phyloP scores from a whole-genome alignment of 2,888 invertebrate species.

The Sabatieria punctata region DNA sequence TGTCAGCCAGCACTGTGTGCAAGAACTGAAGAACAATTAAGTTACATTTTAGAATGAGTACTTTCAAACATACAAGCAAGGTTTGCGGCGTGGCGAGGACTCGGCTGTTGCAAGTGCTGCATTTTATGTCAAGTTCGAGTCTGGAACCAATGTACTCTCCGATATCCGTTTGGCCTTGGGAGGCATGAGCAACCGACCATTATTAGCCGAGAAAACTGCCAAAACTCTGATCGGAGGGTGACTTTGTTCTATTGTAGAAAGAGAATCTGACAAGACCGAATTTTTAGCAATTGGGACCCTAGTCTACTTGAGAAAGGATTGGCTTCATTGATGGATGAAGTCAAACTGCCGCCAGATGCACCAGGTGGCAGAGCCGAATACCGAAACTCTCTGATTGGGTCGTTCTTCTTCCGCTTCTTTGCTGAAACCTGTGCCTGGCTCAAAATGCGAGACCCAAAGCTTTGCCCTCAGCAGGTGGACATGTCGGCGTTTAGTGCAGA shows the following conservation, averaged over 20 bases:
- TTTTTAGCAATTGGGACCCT: not conserved
- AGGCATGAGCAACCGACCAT: slow-evolving; percentile 70
- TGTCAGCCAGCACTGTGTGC: not conserved
- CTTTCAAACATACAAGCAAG: slow-evolving; percentile 69
- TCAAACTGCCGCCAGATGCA: not conserved
- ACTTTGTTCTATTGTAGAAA: too few relatives aligned
- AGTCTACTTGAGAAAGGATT: not conserved
- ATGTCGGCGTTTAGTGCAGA: too few relatives aligned
- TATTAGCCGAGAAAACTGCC: slow-evolving; percentile 50
- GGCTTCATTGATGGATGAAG: not conserved
- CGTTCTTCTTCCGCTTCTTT: not conserved
- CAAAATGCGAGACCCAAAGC: too few relatives aligned
- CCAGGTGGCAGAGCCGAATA: not conserved
- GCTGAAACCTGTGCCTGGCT: too few relatives aligned
- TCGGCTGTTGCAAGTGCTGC: slow-evolving; percentile 74
- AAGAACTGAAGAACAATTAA: slow-evolving; percentile 7
- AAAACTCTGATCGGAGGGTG: slow-evolving; percentile 37
- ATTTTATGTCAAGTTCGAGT: slow-evolving; percentile 9
- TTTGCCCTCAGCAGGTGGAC: too few relatives aligned
- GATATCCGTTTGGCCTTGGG: slow-evolving; percentile 54
- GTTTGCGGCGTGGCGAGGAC: slow-evolving; percentile 71
- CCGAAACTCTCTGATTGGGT: not conserved
- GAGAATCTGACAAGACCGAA: too few relatives aligned
- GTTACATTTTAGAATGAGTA: slow-evolving; percentile 48
- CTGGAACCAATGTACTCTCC: slow-evolving; percentile 36